Percentiles rank a stretch among this genome's conserved stretches.
Conservation (phyloP, 2,113 vertebrate species). For the Zosterops japonicus region DNA sequence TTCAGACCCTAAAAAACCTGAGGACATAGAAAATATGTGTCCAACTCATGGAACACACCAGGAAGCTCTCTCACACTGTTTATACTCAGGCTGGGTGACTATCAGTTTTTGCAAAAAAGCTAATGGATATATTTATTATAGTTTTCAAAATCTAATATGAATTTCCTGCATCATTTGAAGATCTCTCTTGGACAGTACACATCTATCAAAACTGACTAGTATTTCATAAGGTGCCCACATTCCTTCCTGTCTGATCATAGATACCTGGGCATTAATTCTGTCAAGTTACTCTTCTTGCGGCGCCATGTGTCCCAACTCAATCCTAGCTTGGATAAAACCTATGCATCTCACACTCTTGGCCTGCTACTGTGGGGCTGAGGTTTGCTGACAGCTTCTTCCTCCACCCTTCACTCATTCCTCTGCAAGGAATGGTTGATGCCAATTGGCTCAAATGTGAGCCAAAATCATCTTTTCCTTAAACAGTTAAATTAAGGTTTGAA, state of each 20-base stretch:
- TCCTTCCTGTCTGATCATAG: neutral
- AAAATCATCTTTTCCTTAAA: neutral
- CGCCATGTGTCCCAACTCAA: neutral
- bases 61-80: neutral
- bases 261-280: neutral
- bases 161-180: neutral
- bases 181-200: neutral
- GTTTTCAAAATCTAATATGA: neutral
- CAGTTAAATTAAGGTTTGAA: neutral
- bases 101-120: neutral
- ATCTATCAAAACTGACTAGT: neutral
- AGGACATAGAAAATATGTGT: neutral
- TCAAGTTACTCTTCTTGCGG: neutral
- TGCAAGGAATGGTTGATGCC: neutral
- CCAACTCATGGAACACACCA: neutral
- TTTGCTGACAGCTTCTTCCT: neutral
- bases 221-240: neutral
- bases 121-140: neutral
- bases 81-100: neutral
- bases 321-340: neutral
- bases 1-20: neutral
- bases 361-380: neutral
- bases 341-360: neutral
- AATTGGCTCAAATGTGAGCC: neutral
- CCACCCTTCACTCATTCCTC: neutral